These are phyloP conservation scores for Leptonema lineaticorne DNA, from an alignment of 1,140 invertebrate genomes.

Conservation along the genomic window DNA sequence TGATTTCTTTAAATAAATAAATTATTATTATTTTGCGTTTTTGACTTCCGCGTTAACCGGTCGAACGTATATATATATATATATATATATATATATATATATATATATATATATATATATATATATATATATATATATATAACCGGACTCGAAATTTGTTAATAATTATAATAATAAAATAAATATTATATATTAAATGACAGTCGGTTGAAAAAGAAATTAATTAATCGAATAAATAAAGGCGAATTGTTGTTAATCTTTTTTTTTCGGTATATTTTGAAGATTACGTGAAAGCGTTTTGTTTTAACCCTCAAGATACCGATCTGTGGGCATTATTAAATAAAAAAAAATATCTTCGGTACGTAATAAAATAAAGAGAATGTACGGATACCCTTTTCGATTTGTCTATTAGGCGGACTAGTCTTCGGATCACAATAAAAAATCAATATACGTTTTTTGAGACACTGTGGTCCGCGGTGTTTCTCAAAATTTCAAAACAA, in stretches of 20 bases:
- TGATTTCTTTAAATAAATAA: no score
- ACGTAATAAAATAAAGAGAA: constrained; percentile 1
- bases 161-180: no score
- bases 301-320: constrained; percentile 1
- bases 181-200: no score
- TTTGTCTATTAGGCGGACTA: constrained; percentile 12
- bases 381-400: constrained; percentile 12
- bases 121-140: no score
- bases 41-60: not conserved
- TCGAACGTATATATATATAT: no score
- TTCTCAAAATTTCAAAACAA: not conserved
- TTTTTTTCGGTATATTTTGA: no score
- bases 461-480: not conserved
- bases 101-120: no score
- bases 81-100: no score
- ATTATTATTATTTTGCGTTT: not conserved
- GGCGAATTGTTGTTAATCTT: no score
- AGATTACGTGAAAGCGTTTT: not conserved
- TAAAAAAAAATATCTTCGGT: not conserved
- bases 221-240: no score
- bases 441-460: constrained; percentile 12
- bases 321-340: not conserved
- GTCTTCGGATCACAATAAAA: constrained; percentile 14
- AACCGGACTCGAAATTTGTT: no score
- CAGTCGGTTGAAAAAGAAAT: no score